Evolutionary conservation across 2,888 invertebrate species (phyloP).

Genomic region (Pimpla rufipes): DNA sequence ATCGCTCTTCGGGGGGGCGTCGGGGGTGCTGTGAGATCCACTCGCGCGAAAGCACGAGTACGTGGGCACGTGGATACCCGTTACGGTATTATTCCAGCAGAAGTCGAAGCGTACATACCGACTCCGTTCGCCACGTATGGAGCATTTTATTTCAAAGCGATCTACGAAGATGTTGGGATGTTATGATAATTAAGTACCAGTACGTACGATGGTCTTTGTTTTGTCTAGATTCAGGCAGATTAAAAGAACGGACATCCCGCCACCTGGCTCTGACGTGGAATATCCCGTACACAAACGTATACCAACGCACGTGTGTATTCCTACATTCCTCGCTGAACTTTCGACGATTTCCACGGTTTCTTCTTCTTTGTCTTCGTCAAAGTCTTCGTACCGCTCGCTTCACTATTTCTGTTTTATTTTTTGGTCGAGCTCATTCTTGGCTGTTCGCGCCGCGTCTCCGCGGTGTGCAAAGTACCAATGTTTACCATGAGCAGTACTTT

Average conservation of each 20-base stretch:
- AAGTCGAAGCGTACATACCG: not conserved
- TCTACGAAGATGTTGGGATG: not conserved
- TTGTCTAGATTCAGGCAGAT: not conserved
- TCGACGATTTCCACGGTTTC: not conserved
- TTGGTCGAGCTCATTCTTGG: not conserved
- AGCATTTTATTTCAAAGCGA: not conserved
- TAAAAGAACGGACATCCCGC: too few species aligned
- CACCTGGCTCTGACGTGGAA: not conserved
- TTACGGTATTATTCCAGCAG: conserved; percentile 20
- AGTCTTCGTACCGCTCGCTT: conserved; percentile 20
- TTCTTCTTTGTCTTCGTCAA: conserved; percentile 19
- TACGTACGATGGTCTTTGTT: not conserved
- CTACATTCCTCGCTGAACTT: not conserved
- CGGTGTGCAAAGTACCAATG: conserved; percentile 21
- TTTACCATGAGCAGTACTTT: conserved; percentile 36
- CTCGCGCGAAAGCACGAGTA: conserved; percentile 23
- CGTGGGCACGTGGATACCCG: conserved; percentile 16
- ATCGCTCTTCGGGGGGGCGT: conserved; percentile 45
- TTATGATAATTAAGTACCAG: not conserved
- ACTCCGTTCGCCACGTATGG: not conserved
- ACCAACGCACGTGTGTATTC: not conserved
- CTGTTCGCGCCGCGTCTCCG: not conserved
- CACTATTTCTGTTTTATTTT: conserved; percentile 13
- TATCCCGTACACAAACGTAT: not conserved
- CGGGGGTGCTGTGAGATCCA: conserved; percentile 17